Conservation (phyloP, 1,140 invertebrate species). For the Achatina immaculata region DNA sequence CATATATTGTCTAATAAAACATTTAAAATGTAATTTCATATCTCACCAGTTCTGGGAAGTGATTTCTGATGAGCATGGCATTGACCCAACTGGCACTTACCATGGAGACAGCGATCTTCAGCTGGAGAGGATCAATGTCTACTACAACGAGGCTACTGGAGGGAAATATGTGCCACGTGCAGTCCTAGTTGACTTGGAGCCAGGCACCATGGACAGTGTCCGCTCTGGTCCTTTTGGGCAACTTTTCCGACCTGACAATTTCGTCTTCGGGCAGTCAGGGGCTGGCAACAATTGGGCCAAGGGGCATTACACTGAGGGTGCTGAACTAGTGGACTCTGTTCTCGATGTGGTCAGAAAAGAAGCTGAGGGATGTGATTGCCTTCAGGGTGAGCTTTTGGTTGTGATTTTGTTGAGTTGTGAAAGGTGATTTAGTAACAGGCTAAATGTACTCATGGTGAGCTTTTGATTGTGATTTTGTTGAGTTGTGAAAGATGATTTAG, state of each 20-base stretch:
- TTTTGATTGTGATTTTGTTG: no score
- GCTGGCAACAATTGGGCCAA: constrained; percentile 92
- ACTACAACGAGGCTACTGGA: constrained; percentile 74
- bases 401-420: no score
- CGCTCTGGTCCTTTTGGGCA: constrained; percentile 87
- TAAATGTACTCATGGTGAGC: no score
- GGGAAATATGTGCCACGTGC: constrained; percentile 94
- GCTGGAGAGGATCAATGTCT: constrained; percentile 74
- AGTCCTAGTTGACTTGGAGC: constrained; percentile 91
- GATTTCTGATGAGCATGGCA: constrained; percentile 71
- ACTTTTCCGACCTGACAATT: constrained; percentile 86
- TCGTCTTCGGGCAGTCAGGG: constrained; percentile 74
- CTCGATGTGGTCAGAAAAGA: constrained; percentile 87
- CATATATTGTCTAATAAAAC: no score
- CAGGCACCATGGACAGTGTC: constrained; percentile 95
- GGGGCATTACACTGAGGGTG: constrained; percentile 23
- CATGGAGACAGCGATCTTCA: constrained; percentile 62
- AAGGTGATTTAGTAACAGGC: no score
- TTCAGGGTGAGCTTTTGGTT: constrained; percentile 76
- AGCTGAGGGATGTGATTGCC: constrained; percentile 77
- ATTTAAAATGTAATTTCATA: no score
- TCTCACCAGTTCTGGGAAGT: constrained; percentile 74
- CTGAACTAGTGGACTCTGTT: constrained; percentile 82
- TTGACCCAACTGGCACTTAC: constrained; percentile 73
- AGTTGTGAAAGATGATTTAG: no score